These are phyloP conservation scores for Saimiri boliviensis DNA, from an alignment of 2,113 vertebrate genomes.

Conservation along the genomic window DNA sequence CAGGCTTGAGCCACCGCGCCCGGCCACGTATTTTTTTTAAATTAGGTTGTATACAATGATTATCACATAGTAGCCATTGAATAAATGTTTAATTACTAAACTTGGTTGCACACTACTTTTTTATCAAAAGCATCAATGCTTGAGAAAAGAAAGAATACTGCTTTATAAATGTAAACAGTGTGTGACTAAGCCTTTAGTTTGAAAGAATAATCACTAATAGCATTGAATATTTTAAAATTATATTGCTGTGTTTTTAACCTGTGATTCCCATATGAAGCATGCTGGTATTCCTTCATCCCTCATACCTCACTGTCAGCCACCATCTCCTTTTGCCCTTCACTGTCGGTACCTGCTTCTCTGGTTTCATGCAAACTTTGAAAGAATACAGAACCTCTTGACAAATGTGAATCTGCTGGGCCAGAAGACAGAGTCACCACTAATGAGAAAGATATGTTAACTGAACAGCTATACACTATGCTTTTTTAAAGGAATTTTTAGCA, in stretches of 20 bases:
- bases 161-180: neutral
- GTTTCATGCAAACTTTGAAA: neutral
- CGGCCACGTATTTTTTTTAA: too few species aligned
- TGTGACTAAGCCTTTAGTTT: neutral
- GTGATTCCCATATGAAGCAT: neutral
- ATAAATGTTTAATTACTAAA: neutral
- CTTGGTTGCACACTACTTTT: neutral
- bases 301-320: neutral
- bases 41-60: neutral
- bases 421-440: neutral
- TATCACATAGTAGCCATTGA: neutral
- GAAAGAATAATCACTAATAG: neutral
- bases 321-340: neutral
- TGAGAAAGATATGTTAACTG: neutral
- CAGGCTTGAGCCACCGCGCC: too few species aligned
- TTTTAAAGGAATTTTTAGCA: constrained; percentile 46
- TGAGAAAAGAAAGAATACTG: neutral
- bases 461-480: neutral
- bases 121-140: neutral
- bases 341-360: neutral
- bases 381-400: neutral
- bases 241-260: neutral
- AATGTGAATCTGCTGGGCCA: neutral
- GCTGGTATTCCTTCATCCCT: neutral
- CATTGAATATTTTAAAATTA: neutral